These are phyloP conservation scores for Chionis minor DNA, from an alignment of 2,113 vertebrate species.

Conservation along the genomic window DNA sequence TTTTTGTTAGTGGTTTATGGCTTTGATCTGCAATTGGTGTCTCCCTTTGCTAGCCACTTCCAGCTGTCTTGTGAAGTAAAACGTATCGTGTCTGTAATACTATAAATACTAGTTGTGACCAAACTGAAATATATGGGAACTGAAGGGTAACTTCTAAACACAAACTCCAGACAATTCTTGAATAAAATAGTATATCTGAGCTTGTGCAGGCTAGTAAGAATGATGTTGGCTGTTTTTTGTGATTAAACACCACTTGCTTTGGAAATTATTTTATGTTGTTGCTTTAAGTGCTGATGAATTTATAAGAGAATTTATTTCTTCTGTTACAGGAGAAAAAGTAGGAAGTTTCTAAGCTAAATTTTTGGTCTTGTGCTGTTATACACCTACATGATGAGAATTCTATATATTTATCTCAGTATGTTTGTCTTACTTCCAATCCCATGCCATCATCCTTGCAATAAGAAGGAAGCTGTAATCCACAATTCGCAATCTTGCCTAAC, in stretches of 20 bases:
- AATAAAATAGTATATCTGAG: not conserved
- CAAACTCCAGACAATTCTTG: not conserved
- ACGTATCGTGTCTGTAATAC: not conserved
- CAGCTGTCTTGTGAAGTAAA: constrained; percentile 17
- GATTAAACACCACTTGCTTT: not conserved
- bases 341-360: not conserved
- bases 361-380: not conserved
- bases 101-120: constrained; percentile 14
- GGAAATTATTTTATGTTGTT: not conserved
- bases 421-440: not conserved
- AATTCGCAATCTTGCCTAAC: not conserved
- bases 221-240: not conserved
- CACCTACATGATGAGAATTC: not conserved
- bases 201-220: not conserved
- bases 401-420: not conserved
- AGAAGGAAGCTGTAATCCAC: not conserved
- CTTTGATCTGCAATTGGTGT: constrained; percentile 31
- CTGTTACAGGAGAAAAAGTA: not conserved
- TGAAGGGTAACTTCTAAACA: not conserved
- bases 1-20: not conserved
- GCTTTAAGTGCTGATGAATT: not conserved
- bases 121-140: not conserved
- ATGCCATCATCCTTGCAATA: not conserved
- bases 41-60: constrained; percentile 5
- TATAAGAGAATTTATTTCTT: not conserved